Evolutionary conservation across 2,113 vertebrate species (phyloP), one percentile per base, ranked within the genome.

Genomic region (Hemichromis elongatus): DNA sequence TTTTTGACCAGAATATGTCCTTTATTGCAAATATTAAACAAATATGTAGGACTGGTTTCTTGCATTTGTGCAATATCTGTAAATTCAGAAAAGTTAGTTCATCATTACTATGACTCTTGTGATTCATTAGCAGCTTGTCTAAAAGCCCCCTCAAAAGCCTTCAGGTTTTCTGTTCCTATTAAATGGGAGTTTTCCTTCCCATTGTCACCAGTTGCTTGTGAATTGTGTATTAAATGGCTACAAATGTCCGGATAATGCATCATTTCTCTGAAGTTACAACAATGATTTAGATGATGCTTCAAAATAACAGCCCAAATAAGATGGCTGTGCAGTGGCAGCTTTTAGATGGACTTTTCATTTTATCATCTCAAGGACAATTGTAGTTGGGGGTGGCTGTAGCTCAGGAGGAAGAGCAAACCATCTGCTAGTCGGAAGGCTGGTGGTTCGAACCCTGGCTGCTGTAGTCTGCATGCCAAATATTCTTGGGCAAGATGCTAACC

Each of bases 321-420:
- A 12, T 0, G 9, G 18, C 59, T 63, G 18, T 18, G 6, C 9
- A 63, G 59, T 35, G 30, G 30, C 18, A 63, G 59, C 30, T 63
- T 35, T 1, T 35, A 35, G 1, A n/a, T 6, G 10, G 28, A 33
- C 59, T n/a, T 57, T n/a, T n/a, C 30, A 37, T 63, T 63, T 19
- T n/a, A 35, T 12, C 18, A n/a, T 35, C 18, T 35, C 18, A 63
- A 63, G 30, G 59, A 63, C 9, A 63, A 61, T 61, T 19, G 1
- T 7, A n/a, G 24, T 57, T 57, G 55, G 24, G 0, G 24, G 0
- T 28, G 24, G 55, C 55, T 57, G 24, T 57, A 1, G 0, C 55
- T 57, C 55, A 57, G 13, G 13, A 0, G 55, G 13, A 28, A 28
- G 55, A 28, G 55, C 55, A 16, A 26, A 7, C 26, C 55, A 57